These are phyloP conservation scores for Enteromius afrohamiltoni DNA, from an alignment of 2,797 vertebrate genomes.

Conservation along the genomic window DNA sequence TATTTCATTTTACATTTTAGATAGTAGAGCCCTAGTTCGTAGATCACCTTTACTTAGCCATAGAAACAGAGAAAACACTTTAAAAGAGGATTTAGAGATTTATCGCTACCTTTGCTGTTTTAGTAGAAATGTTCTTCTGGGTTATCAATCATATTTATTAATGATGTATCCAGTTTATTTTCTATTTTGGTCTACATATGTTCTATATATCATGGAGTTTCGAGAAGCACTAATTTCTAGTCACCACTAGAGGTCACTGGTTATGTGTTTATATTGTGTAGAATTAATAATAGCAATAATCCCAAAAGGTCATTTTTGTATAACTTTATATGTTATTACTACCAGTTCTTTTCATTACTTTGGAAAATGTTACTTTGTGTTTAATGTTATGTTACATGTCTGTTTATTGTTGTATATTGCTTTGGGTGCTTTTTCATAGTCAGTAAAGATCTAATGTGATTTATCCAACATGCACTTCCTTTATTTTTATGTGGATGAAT, in stretches of 20 bases:
- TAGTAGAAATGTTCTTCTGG: background rate
- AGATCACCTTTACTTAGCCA: background rate
- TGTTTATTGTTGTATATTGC: background rate
- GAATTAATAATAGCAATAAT: background rate
- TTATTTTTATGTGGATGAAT: conserved; percentile 50
- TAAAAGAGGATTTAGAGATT: background rate
- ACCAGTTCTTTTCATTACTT: background rate
- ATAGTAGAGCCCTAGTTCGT: background rate
- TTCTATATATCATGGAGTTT: background rate
- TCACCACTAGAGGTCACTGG: conserved; percentile 75
- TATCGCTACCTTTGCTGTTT: background rate
- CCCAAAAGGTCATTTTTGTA: background rate
- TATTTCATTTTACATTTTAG: conserved; percentile 37
- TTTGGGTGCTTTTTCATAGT: background rate
- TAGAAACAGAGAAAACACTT: background rate
- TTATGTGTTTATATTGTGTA: conserved; percentile 17
- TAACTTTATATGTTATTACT: background rate
- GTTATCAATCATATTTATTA: background rate
- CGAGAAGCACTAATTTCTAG: conserved; percentile 23
- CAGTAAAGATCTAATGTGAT: background rate
- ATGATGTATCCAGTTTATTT: background rate
- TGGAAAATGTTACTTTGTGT: background rate
- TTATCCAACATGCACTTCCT: background rate
- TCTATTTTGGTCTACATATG: background rate
- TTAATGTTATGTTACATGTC: background rate